Percentiles rank a stretch among this genome's conserved stretches.
phyloP scores from a whole-genome alignment of 1,140 invertebrate genomes.

The Drosophila punjabiensis region DNA sequence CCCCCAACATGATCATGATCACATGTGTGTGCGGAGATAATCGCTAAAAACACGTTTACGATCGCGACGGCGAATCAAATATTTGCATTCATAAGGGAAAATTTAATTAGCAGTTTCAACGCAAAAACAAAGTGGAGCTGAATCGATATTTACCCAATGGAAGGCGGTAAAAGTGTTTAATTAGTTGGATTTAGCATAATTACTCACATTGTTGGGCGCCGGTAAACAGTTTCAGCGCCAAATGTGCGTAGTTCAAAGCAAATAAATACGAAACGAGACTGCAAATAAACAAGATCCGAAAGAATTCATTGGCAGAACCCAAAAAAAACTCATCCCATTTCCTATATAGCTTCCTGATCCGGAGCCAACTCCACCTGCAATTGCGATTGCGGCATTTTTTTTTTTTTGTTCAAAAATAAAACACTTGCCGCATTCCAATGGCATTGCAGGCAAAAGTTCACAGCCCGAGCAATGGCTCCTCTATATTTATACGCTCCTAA shows the following conservation, averaged over 20 bases:
- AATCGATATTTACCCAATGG: conserved; percentile 25
- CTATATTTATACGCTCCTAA: conserved; percentile 64
- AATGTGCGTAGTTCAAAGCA: conserved; percentile 44
- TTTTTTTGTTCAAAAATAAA: conserved; percentile 58
- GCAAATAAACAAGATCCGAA: conserved; percentile 19
- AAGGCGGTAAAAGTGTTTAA: conserved; percentile 56
- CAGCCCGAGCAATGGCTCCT: conserved; percentile 52
- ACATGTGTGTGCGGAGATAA: conserved; percentile 29
- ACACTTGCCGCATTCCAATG: conserved; percentile 56
- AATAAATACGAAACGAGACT: conserved; percentile 39
- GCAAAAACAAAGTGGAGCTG: conserved; percentile 33
- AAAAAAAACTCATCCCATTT: conserved; percentile 1
- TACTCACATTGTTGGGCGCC: conserved; percentile 62
- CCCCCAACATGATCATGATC: conserved; percentile 16
- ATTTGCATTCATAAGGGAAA: conserved; percentile 72
- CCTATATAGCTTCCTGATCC: conserved; percentile 14
- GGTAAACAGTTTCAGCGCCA: conserved; percentile 36
- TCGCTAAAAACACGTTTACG: conserved; percentile 67
- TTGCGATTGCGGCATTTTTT: conserved; percentile 35
- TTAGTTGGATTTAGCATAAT: conserved; percentile 81
- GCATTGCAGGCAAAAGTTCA: conserved; percentile 47
- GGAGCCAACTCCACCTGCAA: conserved; percentile 32
- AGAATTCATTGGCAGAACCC: conserved; percentile 1
- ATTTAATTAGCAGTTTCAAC: conserved; percentile 69
- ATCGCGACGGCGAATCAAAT: conserved; percentile 60